Evolutionary conservation across 2,888 invertebrate genomes (phyloP).

Genomic region (Andricus curvator): DNA sequence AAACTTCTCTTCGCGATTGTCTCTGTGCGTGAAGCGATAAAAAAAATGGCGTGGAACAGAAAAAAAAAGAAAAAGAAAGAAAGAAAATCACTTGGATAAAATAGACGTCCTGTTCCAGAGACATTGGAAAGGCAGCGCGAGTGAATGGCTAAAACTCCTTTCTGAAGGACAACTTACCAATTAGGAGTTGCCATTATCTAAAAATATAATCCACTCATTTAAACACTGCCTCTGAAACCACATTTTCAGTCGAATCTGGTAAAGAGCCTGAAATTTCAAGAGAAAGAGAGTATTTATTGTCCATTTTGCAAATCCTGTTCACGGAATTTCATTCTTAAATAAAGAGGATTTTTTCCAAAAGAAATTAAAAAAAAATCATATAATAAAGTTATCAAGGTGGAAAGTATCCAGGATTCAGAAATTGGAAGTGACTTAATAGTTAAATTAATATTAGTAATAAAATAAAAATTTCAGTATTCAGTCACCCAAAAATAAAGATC

Average conservation of each 20-base stretch:
- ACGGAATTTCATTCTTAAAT: background rate
- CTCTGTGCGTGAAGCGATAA: background rate
- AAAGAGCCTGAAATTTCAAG: constrained; percentile 25
- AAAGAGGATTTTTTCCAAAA: background rate
- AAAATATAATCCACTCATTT: constrained; percentile 11
- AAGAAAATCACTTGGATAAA: constrained; percentile 3
- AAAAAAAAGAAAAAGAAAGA: background rate
- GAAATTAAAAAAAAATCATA: background rate
- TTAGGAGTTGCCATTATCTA: constrained; percentile 1
- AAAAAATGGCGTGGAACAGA: constrained; percentile 14
- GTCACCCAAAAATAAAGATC: background rate
- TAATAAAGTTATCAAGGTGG: background rate
- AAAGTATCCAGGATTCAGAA: background rate
- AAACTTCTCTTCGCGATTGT: background rate
- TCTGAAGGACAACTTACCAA: constrained; percentile 27
- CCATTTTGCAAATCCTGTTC: constrained; percentile 21
- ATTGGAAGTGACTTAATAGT: background rate
- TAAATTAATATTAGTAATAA: background rate
- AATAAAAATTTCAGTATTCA: background rate
- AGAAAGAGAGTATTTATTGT: constrained; percentile 9
- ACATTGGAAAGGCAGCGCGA: background rate
- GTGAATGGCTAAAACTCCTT: constrained; percentile 20
- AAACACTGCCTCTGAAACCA: constrained; percentile 9
- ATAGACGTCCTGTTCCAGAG: constrained; percentile 3
- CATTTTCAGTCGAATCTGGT: constrained; percentile 20